A percentile compares a stretch with the other conserved stretches of the same genome.
phyloP scores from a whole-genome alignment of 2,888 invertebrate genomes.

The Clunio marinus region DNA sequence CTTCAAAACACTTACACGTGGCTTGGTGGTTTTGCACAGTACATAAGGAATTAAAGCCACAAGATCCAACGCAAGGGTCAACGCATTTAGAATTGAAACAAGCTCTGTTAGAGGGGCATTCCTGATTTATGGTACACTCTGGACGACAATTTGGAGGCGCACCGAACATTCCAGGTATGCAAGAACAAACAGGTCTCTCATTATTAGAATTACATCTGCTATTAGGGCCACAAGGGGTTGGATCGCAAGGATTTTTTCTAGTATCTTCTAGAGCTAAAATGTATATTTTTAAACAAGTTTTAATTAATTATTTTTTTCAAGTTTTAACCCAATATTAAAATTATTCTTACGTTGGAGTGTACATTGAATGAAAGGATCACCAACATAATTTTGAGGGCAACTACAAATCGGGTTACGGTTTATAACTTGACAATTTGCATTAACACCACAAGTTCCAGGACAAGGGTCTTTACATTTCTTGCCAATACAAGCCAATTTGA shows the following conservation, averaged over 20 bases:
- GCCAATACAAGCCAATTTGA: slow-evolving; percentile 70
- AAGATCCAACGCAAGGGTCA: slow-evolving; percentile 71
- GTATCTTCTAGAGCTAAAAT: neutral
- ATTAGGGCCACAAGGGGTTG: slow-evolving; percentile 73
- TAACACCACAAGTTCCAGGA: slow-evolving; percentile 68
- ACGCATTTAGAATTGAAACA: slow-evolving; percentile 69
- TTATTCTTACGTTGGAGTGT: slow-evolving; percentile 47
- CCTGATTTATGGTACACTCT: slow-evolving; percentile 68
- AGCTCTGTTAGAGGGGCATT: slow-evolving; percentile 66
- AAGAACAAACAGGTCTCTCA: slow-evolving; percentile 69
- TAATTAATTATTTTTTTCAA: too few species aligned
- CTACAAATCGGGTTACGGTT: slow-evolving; percentile 77
- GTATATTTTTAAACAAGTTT: too few species aligned
- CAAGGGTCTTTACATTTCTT: slow-evolving; percentile 76
- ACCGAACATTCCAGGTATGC: slow-evolving; percentile 68
- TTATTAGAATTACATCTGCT: slow-evolving; percentile 67
- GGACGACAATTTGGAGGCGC: slow-evolving; percentile 75
- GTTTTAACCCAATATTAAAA: too few species aligned
- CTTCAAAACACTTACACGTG: slow-evolving; percentile 65
- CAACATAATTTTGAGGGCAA: slow-evolving; percentile 64
- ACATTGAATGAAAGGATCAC: slow-evolving; percentile 75
- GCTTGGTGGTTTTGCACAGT: slow-evolving; percentile 67
- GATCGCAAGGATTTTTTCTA: slow-evolving; percentile 58
- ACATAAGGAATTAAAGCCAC: slow-evolving; percentile 68
- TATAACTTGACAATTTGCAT: slow-evolving; percentile 72